Percentiles rank a stretch among this genome's conserved stretches.
Evolutionary conservation across 1,140 invertebrate genomes (phyloP).

Genomic region (Caenorhabditis tropicalis): DNA sequence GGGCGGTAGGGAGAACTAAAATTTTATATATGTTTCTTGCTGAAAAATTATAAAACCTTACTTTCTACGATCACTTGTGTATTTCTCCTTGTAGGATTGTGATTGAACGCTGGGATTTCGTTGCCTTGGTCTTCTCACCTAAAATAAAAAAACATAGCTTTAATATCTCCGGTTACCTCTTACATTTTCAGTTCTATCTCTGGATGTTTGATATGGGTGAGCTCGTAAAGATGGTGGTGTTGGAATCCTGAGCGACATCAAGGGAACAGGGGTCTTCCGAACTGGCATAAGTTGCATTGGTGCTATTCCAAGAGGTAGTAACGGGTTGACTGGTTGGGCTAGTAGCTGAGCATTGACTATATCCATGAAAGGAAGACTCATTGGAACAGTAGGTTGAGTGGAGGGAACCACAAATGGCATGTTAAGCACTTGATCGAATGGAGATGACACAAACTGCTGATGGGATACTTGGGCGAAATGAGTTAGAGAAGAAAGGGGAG

Average conservation of each 20-base stretch:
- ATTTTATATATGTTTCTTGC: too few species aligned
- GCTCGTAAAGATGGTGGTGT: neutral
- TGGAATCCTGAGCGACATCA: neutral
- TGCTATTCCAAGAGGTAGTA: neutral
- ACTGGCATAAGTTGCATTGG: neutral
- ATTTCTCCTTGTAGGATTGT: neutral
- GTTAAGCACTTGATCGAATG: neutral
- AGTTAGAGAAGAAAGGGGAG: neutral
- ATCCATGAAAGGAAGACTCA: neutral
- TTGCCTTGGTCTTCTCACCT: neutral
- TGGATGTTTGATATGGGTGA: conserved; percentile 8
- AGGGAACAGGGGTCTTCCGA: neutral
- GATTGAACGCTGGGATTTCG: neutral
- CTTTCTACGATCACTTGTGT: neutral
- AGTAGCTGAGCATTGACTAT: neutral
- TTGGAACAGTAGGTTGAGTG: neutral
- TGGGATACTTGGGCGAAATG: neutral
- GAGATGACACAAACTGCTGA: neutral
- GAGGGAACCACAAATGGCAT: too few species aligned
- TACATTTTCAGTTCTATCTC: neutral
- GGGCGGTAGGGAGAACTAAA: too few species aligned
- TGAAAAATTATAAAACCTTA: neutral
- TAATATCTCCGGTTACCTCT: neutral
- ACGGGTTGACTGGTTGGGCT: neutral
- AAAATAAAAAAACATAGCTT: neutral